A percentile compares a stretch with the other conserved stretches of the same genome.
These are phyloP conservation scores for Drosophila repleta DNA, from an alignment of 1,140 invertebrate species.

Conservation along the genomic window DNA sequence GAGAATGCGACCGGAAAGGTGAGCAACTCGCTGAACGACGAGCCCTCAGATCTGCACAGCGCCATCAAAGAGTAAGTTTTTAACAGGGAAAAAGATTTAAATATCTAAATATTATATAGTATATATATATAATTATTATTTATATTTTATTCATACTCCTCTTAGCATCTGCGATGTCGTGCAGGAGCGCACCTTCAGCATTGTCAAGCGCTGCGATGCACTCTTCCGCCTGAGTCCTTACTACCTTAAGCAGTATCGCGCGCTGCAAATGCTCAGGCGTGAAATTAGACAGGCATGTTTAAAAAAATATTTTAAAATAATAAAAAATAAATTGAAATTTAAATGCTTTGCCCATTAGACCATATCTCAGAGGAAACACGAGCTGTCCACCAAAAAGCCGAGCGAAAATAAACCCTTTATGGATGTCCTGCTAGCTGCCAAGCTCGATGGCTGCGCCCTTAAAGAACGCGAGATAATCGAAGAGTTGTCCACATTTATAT, in stretches of 20 bases:
- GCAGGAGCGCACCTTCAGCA: conserved; percentile 75
- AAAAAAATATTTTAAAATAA: too few species aligned
- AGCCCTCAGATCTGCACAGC: conserved; percentile 66
- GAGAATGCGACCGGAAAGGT: conserved; percentile 72
- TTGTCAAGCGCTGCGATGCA: conserved; percentile 77
- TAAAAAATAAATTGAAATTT: too few species aligned
- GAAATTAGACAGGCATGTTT: conserved; percentile 30
- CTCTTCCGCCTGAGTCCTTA: conserved; percentile 73
- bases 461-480: conserved; percentile 88
- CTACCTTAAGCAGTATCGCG: conserved; percentile 67
- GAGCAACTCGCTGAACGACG: conserved; percentile 65
- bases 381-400: conserved; percentile 14
- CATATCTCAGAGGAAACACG: conserved; percentile 46
- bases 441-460: conserved; percentile 85
- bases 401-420: conserved; percentile 55
- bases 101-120: too few species aligned
- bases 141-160: background rate
- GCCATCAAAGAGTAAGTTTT: conserved; percentile 70
- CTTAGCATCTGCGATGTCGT: conserved; percentile 72
- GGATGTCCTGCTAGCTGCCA: conserved; percentile 72
- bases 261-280: conserved; percentile 51
- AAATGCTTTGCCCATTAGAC: conserved; percentile 36
- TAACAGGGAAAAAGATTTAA: too few species aligned
- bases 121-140: too few species aligned
- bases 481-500: conserved; percentile 90